Conservation (phyloP, 1,140 invertebrate genomes). For the Microplitis demolitor region DNA sequence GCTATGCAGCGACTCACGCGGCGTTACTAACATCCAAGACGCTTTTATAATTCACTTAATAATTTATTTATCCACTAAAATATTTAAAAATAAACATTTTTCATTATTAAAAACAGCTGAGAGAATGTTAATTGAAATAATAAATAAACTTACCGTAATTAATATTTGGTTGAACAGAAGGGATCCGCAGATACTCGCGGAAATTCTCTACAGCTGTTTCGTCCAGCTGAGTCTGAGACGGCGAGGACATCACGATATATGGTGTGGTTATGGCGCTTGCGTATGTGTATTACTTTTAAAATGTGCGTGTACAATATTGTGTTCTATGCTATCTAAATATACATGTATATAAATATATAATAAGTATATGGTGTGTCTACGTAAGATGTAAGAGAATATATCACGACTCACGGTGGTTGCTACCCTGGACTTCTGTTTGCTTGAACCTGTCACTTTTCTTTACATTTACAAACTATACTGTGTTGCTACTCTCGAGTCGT, state of each 20-base stretch:
- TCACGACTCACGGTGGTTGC: not conserved
- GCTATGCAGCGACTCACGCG: not conserved
- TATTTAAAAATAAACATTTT: not conserved
- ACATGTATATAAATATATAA: too few species aligned
- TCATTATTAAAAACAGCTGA: not conserved
- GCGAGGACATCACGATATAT: slow-evolving; percentile 35
- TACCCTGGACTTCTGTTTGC: too few species aligned
- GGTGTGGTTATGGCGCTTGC: not conserved
- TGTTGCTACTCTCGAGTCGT: too few species aligned
- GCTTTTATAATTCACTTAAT: not conserved
- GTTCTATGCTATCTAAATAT: too few species aligned
- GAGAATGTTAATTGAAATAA: not conserved
- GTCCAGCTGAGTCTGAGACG: slow-evolving; percentile 50
- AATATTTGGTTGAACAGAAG: slow-evolving; percentile 80
- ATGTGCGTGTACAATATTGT: not conserved
- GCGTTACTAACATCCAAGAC: not conserved
- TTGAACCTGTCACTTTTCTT: too few species aligned
- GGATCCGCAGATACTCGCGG: slow-evolving; percentile 78
- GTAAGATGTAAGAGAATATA: not conserved
- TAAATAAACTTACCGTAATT: slow-evolving; percentile 75
- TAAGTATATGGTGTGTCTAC: not conserved
- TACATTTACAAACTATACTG: too few species aligned
- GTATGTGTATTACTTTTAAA: not conserved
- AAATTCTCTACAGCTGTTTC: slow-evolving; percentile 76
- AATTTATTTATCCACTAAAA: not conserved